Evolutionary conservation across 23 tunicate species (phyloP).

Genomic region (Diplosoma virens): DNA sequence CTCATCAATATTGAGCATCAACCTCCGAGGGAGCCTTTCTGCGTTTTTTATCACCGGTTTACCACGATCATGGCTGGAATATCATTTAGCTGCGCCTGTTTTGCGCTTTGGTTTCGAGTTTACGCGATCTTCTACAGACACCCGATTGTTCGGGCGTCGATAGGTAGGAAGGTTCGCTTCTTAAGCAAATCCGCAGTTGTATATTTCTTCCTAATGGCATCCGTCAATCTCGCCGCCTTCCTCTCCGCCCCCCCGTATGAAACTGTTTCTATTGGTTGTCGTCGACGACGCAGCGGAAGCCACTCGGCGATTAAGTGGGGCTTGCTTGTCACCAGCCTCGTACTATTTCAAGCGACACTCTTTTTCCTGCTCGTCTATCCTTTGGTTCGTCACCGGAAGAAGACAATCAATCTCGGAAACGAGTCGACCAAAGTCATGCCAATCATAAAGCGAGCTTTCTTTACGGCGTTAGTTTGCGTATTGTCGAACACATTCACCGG

Average conservation of each 20-base stretch:
- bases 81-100: conserved; percentile 19
- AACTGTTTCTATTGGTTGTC: conserved; percentile 22
- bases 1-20: neutral
- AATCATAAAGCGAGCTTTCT: conserved; percentile 29
- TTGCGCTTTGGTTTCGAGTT: conserved; percentile 51
- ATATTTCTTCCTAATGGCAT: neutral
- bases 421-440: conserved; percentile 37
- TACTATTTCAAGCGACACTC: conserved; percentile 31
- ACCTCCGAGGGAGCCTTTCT: conserved; percentile 6
- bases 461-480: conserved; percentile 22
- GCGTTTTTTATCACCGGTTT: conserved; percentile 23
- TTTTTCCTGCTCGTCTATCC: conserved; percentile 35
- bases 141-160: conserved; percentile 6
- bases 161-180: neutral
- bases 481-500: conserved; percentile 7
- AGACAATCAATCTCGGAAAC: conserved; percentile 23
- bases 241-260: conserved; percentile 23
- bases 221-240: conserved; percentile 2
- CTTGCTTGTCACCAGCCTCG: conserved; percentile 12
- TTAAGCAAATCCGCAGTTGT: conserved; percentile 25
- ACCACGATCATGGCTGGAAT: conserved; percentile 25
- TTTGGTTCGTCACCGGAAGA: conserved; percentile 11
- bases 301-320: conserved; percentile 37
- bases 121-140: conserved; percentile 36
- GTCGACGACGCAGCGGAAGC: neutral